These are phyloP conservation scores for Hanleya hanleyi DNA, from an alignment of 2,888 invertebrate genomes.

Conservation along the genomic window DNA sequence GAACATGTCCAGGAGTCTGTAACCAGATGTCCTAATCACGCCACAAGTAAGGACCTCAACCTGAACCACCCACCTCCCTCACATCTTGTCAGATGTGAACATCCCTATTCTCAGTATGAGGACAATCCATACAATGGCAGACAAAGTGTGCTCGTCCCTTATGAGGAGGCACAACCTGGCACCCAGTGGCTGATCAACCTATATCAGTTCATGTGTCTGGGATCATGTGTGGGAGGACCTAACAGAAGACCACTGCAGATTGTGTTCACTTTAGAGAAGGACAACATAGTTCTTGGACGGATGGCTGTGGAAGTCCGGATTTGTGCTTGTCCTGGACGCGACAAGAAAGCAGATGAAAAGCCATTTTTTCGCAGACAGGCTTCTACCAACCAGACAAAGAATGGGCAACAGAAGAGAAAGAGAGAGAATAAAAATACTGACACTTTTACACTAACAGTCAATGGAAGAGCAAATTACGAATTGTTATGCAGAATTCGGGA, in stretches of 20 bases:
- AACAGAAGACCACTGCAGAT: constrained; percentile 82
- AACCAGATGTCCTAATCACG: constrained; percentile 81
- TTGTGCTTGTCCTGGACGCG: constrained; percentile 86
- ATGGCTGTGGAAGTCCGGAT: constrained; percentile 82
- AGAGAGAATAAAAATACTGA: not conserved
- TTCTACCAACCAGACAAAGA: not conserved
- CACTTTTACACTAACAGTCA: constrained; percentile 53
- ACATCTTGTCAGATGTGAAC: constrained; percentile 72
- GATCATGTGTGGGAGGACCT: constrained; percentile 85
- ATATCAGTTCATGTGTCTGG: constrained; percentile 85
- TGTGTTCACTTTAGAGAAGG: constrained; percentile 68
- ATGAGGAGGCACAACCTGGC: constrained; percentile 78
- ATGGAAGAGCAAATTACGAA: constrained; percentile 70
- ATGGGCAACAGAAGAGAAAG: not conserved
- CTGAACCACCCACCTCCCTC: constrained; percentile 70
- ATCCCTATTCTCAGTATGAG: constrained; percentile 72
- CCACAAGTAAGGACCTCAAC: constrained; percentile 70
- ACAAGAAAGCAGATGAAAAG: constrained; percentile 80
- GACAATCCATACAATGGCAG: constrained; percentile 76
- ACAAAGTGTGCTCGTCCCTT: constrained; percentile 79
- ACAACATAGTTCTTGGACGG: constrained; percentile 79
- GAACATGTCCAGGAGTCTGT: constrained; percentile 82
- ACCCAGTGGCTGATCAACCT: constrained; percentile 79
- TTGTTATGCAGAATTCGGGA: constrained; percentile 67
- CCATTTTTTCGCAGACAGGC: constrained; percentile 32